Evolutionary conservation across 2,888 invertebrate species (phyloP), one percentile per base, ranked within the genome.

Genomic region (Microchrysa polita): DNA sequence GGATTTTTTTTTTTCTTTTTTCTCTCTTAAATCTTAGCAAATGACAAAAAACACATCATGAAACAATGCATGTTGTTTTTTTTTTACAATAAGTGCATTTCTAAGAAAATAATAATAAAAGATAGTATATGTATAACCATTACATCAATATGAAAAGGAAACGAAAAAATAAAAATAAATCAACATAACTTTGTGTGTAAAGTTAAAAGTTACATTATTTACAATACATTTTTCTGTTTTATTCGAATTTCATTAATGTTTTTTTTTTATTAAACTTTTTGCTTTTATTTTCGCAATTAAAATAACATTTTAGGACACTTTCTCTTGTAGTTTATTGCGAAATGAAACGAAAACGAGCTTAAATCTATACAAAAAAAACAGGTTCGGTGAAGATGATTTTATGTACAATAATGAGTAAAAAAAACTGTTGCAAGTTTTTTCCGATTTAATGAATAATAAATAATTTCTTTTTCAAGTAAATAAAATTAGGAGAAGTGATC

Each of bases 301-400:
- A 34, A 34, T 7, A 34, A 34, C n/a, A 34, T 34, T 5, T 5
- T 34, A 34, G 27, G 27, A 34, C 27, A 34, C 27, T 34, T 34
- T 34, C 4, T 34, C 4, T 34, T 34, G 27, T 34, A 34, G 27
- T 34, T n/a, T 34, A 34, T 7, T 5, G 7, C 2, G 27, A 34
- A 34, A 34, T 7, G 27, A 34, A 34, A 34, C 27, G 7, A 34
- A 5, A 34, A 34, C 4, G 27, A 34, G 4, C 27, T 72, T 44
- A 48, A 48, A 7, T 4, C 48, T 48, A 34, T n/a, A n/a, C n/a
- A n/a, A n/a, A n/a, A n/a, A 34, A 34, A 34, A 34, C 74, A 67
- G 55, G n/a, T n/a, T 73, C 65, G 69, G 59, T 72, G 52, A 73
- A 76, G 69, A 74, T 76, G 76, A 71, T 71, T 60, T 59, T 67